Evolutionary conservation across 2,797 vertebrate species (phyloP).

Genomic region (Sebastes paucispinis): DNA sequence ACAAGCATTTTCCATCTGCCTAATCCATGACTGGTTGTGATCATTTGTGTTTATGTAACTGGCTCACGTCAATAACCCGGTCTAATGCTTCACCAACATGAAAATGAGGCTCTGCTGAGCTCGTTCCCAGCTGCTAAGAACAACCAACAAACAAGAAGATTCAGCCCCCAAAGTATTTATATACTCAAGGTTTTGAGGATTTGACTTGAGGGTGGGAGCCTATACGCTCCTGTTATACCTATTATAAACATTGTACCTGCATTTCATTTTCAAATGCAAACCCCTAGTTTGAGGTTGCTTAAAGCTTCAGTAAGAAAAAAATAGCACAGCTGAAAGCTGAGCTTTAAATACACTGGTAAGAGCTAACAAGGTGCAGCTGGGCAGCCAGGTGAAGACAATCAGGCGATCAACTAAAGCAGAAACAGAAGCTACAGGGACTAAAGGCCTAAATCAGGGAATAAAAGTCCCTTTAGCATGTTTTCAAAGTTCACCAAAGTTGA

Average conservation of each 20-base stretch:
- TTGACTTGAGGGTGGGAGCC: neutral
- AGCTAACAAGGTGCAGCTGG: neutral
- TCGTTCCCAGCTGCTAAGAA: neutral
- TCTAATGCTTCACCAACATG: neutral
- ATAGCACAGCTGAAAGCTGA: neutral
- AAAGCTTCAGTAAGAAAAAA: too few species aligned
- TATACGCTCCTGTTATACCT: neutral
- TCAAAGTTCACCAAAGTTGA: neutral
- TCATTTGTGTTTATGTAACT: neutral
- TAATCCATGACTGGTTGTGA: neutral
- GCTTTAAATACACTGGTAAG: neutral
- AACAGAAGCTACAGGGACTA: neutral
- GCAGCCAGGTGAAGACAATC: neutral
- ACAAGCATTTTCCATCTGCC: neutral
- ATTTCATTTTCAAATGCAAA: neutral
- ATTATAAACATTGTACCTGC: neutral
- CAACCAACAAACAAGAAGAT: neutral
- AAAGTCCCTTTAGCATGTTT: neutral
- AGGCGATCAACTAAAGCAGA: neutral
- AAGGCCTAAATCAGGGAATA: neutral
- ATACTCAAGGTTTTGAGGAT: neutral
- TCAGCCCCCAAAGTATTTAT: neutral
- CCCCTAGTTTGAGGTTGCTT: neutral
- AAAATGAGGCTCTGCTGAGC: neutral
- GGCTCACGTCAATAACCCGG: neutral